These are phyloP conservation scores for Andrena trimmerana DNA, from an alignment of 2,888 invertebrate species.

Conservation along the genomic window DNA sequence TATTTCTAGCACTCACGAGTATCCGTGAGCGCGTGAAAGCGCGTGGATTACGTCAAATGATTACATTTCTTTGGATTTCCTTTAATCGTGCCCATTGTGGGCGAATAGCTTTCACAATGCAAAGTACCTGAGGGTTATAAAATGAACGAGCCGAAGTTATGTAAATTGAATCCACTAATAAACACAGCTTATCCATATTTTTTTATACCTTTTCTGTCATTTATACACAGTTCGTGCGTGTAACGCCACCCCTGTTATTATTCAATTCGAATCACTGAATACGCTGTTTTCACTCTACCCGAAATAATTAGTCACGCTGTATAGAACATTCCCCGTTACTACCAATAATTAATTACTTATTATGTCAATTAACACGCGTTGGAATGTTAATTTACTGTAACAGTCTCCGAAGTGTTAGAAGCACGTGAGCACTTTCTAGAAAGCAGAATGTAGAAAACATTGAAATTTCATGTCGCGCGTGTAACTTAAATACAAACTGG, in stretches of 20 bases:
- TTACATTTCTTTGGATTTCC: conserved; percentile 19
- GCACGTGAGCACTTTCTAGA: conserved; percentile 17
- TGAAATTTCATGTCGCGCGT: background rate
- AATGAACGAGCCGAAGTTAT: background rate
- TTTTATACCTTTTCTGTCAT: background rate
- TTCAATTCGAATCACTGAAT: background rate
- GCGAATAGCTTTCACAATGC: conserved; percentile 22
- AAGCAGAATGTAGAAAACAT: conserved; percentile 2
- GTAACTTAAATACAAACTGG: no score
- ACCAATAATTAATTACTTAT: background rate
- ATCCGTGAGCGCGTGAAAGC: background rate
- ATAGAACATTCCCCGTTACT: conserved; percentile 8
- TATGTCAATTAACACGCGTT: background rate
- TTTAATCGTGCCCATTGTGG: conserved; percentile 2
- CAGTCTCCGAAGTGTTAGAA: background rate
- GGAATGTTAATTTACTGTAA: conserved; percentile 11
- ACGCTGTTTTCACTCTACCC: background rate
- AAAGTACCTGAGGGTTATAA: background rate
- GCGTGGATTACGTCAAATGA: conserved; percentile 35
- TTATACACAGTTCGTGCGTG: background rate
- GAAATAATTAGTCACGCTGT: conserved; percentile 19
- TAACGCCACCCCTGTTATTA: conserved; percentile 7
- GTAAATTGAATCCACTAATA: background rate
- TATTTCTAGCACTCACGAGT: background rate
- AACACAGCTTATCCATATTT: background rate